Conservation (phyloP, 2,888 invertebrate genomes). For the Pteria penguin region DNA sequence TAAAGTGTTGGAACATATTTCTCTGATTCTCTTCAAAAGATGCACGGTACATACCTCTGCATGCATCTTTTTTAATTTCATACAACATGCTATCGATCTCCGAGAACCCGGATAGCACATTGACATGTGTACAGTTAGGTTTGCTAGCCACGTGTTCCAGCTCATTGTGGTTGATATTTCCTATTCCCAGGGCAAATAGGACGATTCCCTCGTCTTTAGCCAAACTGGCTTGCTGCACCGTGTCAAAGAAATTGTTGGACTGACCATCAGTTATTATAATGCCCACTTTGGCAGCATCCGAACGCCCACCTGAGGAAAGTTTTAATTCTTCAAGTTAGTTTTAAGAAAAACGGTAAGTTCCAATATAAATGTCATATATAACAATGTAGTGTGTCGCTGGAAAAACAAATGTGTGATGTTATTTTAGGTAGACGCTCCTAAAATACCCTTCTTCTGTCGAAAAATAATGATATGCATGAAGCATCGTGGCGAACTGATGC, state of each 20-base stretch:
- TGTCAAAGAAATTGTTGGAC: slow-evolving; percentile 29
- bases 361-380: too few relatives aligned
- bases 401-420: too few relatives aligned
- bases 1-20: too few relatives aligned
- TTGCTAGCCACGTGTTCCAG: slow-evolving; percentile 33
- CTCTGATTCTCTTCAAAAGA: too few relatives aligned
- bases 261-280: slow-evolving; percentile 47
- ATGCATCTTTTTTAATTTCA: slow-evolving; percentile 45
- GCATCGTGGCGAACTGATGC: too few relatives aligned
- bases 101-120: slow-evolving; percentile 34
- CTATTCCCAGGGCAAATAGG: slow-evolving; percentile 47
- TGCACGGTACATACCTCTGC: too few relatives aligned
- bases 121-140: slow-evolving; percentile 42
- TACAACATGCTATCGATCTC: slow-evolving; percentile 46
- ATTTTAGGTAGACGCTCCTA: too few relatives aligned
- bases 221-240: slow-evolving; percentile 29
- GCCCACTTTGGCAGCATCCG: slow-evolving; percentile 33
- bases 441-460: too few relatives aligned
- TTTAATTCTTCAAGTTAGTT: not conserved
- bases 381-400: too few relatives aligned
- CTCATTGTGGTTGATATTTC: slow-evolving; percentile 37
- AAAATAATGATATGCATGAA: too few relatives aligned
- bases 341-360: too few relatives aligned
- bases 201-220: slow-evolving; percentile 33
- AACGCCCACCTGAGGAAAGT: slow-evolving; percentile 16